Conservation (phyloP, 2,888 invertebrate species). For the Phyllotreta cruciferae region DNA sequence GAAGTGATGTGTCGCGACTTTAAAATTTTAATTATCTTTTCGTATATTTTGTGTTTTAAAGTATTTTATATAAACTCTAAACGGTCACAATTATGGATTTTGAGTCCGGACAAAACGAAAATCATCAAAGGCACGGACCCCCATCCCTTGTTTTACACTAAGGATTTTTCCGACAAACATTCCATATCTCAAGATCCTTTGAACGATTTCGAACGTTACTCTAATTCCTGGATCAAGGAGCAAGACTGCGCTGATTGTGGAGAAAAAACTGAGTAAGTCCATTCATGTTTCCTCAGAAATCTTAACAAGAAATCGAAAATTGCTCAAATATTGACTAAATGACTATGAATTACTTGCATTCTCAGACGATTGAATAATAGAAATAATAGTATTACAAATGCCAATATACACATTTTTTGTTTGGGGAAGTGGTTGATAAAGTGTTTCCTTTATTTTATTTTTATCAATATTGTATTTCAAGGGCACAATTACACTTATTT, state of each 20-base stretch:
- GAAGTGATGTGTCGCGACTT: constrained; percentile 64
- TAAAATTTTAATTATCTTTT: constrained; percentile 58
- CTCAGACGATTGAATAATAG: background rate
- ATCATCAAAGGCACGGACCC: constrained; percentile 71
- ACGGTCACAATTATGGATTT: constrained; percentile 83
- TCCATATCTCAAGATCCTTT: constrained; percentile 69
- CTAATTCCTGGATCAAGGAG: constrained; percentile 72
- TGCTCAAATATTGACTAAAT: too few species aligned
- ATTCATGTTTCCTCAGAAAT: too few species aligned
- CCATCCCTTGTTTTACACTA: constrained; percentile 61
- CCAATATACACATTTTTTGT: too few species aligned
- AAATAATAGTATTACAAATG: background rate
- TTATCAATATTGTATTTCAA: background rate
- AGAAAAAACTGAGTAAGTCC: constrained; percentile 45
- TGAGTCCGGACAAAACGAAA: constrained; percentile 78
- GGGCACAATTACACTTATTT: too few species aligned
- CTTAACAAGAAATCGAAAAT: too few species aligned
- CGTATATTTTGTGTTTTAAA: constrained; percentile 74
- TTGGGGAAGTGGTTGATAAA: background rate
- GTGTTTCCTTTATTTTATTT: background rate
- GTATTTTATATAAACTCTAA: constrained; percentile 78
- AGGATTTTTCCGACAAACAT: constrained; percentile 47
- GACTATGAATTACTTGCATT: too few species aligned
- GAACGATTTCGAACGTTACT: constrained; percentile 75
- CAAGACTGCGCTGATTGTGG: constrained; percentile 70